A percentile compares a stretch with the other conserved stretches of the same genome.
phyloP scores from a whole-genome alignment of 2,797 vertebrate genomes.

The Alauda arvensis region DNA sequence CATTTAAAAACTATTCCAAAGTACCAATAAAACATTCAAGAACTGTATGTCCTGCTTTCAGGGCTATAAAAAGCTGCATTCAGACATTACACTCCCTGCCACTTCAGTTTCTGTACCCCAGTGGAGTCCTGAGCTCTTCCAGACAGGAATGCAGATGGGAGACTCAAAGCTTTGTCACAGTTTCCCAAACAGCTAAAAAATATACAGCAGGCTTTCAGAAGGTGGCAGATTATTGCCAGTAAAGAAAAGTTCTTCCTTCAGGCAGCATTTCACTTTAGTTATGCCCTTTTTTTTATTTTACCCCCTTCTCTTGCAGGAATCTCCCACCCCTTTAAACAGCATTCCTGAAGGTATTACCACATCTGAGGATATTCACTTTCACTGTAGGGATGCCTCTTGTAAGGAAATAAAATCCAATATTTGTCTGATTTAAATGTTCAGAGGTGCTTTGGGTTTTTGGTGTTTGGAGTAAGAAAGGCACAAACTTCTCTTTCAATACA shows the following conservation, averaged over 20 bases:
- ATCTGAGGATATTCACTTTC: not conserved
- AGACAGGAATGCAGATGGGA: constrained; percentile 61
- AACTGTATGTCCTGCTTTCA: constrained; percentile 54
- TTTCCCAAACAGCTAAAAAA: constrained; percentile 40
- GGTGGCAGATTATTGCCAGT: not conserved
- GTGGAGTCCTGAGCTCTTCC: constrained; percentile 40
- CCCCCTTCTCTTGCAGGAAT: not conserved
- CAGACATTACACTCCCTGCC: constrained; percentile 21
- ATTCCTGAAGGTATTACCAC: not conserved
- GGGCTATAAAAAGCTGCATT: constrained; percentile 35
- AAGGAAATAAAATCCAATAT: not conserved
- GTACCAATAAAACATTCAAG: constrained; percentile 40
- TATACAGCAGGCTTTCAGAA: not conserved
- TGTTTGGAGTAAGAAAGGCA: not conserved
- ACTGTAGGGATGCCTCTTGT: not conserved
- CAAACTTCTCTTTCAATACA: not conserved
- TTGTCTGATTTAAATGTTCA: not conserved
- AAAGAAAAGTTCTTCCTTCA: not conserved
- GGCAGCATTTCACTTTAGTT: not conserved
- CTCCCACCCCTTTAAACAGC: not conserved
- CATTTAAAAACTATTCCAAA: constrained; percentile 48
- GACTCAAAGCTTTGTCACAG: constrained; percentile 43
- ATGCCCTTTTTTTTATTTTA: no score
- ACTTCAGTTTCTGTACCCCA: constrained; percentile 14
- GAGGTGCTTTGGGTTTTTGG: not conserved